Evolutionary conservation across 2,797 vertebrate genomes (phyloP), one percentile per base, ranked within the genome.

Genomic region (Enteromius radiatus): DNA sequence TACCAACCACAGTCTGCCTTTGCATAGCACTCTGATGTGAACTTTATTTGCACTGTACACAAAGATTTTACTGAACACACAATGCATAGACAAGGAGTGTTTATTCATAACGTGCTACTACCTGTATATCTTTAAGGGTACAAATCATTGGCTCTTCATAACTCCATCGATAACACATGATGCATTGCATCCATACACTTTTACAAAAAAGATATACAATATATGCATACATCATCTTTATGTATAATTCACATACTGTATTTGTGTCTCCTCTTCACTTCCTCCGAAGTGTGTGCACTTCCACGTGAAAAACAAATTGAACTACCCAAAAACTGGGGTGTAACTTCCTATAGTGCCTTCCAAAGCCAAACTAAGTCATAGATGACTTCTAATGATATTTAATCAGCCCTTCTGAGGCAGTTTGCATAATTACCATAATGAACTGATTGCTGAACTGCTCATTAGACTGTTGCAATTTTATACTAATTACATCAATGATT

Each of bases 31-130:
- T 86, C 81, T 63, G 59, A 88, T 85, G 87, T 86, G 85, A 83
- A 68, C 67, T 88, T 88, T 87, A 88, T 88, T 87, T 84, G 84
- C 83, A 86, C 54, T 86, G 76, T 84, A 59, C 74, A 54, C 73
- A 56, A 56, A 76, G 79, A 82, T 84, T 90, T 47, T 75, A 92
- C 88, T 87, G 88, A 89, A 93, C 90, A 89, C 89, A 92, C 92
- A 92, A 90, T 95, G 94, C 94, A 95, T 96, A 95, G 95, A 95
- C 95, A 95, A 95, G 94, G 92, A 94, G 91, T 89, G 93, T 96
- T 94, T 93, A 94, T 95, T 93, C 43, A 91, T 90, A 94, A 93
- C 91, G 91, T 93, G 91, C 92, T 91, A 89, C 94, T 89, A 45
- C 52, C 49, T 76, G 61, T 69, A 86, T 92, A 91, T 93, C 89